These are phyloP conservation scores for Saccostrea glomerata DNA, from an alignment of 1,140 invertebrate genomes.

Conservation along the genomic window DNA sequence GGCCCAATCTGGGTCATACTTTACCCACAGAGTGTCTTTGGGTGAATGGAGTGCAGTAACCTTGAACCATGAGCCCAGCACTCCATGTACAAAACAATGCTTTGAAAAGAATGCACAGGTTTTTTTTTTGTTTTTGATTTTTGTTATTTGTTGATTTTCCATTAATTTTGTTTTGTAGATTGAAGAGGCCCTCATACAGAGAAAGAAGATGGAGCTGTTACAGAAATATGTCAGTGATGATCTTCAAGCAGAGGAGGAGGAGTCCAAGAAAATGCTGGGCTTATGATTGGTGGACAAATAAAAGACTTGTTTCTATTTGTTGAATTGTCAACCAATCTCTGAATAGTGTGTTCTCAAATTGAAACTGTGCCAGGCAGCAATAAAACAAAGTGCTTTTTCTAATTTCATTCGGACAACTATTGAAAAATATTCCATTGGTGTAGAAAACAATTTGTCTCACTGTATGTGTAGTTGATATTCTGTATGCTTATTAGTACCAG, in stretches of 20 bases:
- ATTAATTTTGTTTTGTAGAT: conserved; percentile 80
- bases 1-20: no score
- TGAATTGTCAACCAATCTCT: background rate
- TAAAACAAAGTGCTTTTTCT: background rate
- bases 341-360: background rate
- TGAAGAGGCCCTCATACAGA: conserved; percentile 90
- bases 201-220: conserved; percentile 93
- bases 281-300: conserved; percentile 61
- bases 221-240: conserved; percentile 80
- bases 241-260: conserved; percentile 73
- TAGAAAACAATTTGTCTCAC: no score
- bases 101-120: no score
- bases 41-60: no score
- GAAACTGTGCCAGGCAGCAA: background rate
- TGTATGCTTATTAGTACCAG: no score
- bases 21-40: no score
- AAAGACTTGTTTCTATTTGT: background rate
- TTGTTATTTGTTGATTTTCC: no score
- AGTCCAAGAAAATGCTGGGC: conserved; percentile 74
- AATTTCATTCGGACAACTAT: background rate
- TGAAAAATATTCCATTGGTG: background rate
- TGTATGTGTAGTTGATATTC: no score
- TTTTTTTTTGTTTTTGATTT: no score
- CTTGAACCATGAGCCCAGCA: no score
- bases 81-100: no score